phyloP scores from a whole-genome alignment of 2,113 vertebrate species.

The Tragelaphus scriptus region DNA sequence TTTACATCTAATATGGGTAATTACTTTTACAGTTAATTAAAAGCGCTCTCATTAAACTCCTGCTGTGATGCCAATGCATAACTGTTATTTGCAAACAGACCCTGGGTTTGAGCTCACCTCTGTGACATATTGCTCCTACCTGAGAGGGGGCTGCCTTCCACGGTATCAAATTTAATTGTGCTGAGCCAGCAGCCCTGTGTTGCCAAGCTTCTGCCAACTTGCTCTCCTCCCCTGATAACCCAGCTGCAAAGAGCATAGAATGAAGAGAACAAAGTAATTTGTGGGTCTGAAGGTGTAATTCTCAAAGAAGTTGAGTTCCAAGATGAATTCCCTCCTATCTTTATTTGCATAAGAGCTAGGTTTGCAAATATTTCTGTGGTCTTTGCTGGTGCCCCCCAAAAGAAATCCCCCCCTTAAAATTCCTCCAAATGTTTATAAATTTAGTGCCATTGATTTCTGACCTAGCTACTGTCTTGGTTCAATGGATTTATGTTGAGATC shows the following conservation, averaged over 20 bases:
- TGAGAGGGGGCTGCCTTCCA: background rate
- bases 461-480: background rate
- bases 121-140: background rate
- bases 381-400: background rate
- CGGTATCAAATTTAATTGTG: background rate
- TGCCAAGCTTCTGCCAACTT: background rate
- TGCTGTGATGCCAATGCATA: constrained; percentile 22
- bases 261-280: background rate
- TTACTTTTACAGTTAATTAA: constrained; percentile 67
- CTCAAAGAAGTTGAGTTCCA: background rate
- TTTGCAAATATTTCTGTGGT: background rate
- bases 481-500: too few relatives aligned
- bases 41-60: constrained; percentile 34
- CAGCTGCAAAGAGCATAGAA: background rate
- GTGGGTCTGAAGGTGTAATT: too few relatives aligned
- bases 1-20: constrained; percentile 68
- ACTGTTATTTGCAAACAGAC: constrained; percentile 54
- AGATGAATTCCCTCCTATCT: background rate
- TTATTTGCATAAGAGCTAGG: background rate
- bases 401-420: background rate
- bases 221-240: background rate
- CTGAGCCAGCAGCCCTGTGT: background rate
- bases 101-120: constrained; percentile 12
- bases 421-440: background rate
- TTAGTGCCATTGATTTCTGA: background rate